A percentile compares a stretch with the other conserved stretches of the same genome.
phyloP scores from a whole-genome alignment of 2,888 invertebrate species.

The Tipula helvola region DNA sequence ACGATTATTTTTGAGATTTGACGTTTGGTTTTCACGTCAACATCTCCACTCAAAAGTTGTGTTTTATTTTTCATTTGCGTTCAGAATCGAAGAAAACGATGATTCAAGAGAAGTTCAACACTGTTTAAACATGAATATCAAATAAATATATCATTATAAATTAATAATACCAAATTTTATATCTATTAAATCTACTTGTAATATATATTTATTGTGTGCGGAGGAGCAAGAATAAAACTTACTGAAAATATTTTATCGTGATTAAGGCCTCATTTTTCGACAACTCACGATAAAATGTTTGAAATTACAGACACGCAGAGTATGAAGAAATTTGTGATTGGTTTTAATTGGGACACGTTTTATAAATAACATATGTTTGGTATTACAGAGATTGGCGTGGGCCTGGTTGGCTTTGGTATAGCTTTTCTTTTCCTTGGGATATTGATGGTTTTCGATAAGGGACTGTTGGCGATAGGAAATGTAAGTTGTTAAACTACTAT shows the following conservation, averaged over 20 bases:
- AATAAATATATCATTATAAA: not conserved
- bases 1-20: not conserved
- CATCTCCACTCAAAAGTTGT: not conserved
- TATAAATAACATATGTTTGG: constrained; percentile 10
- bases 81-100: not conserved
- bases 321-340: constrained; percentile 41
- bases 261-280: not conserved
- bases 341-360: not conserved
- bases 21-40: not conserved
- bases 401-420: constrained; percentile 90
- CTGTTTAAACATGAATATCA: not conserved
- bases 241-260: not conserved
- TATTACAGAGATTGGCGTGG: constrained; percentile 89
- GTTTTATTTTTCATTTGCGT: not conserved
- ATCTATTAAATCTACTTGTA: not conserved
- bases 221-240: not conserved
- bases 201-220: not conserved
- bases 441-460: constrained; percentile 89
- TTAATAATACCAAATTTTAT: not conserved
- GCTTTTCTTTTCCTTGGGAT: constrained; percentile 91
- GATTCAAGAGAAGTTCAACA: not conserved
- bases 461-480: constrained; percentile 96
- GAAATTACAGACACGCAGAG: constrained; percentile 76
- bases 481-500: constrained; percentile 54
- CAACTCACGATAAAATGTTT: constrained; percentile 48